These are phyloP conservation scores for Endomychus coccineus DNA, from an alignment of 2,888 invertebrate species.

Conservation along the genomic window DNA sequence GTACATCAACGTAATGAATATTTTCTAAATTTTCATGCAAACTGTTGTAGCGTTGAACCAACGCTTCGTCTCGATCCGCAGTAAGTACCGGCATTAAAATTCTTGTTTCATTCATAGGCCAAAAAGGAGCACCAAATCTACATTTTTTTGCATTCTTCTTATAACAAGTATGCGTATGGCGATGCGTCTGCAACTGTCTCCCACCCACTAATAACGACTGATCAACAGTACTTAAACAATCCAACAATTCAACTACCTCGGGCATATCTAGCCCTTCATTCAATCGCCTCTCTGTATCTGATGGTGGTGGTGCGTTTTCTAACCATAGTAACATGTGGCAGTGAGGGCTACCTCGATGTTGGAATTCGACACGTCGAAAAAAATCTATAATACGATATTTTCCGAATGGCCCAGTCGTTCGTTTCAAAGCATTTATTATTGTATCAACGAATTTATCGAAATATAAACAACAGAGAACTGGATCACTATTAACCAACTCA, in stretches of 20 bases:
- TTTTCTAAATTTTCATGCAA: no score
- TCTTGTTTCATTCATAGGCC: no score
- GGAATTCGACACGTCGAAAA: slow-evolving; percentile 36
- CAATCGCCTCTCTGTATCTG: slow-evolving; percentile 16
- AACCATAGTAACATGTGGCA: slow-evolving; percentile 33
- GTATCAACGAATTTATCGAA: slow-evolving; percentile 36
- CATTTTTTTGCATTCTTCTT: slow-evolving; percentile 23
- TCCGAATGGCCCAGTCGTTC: slow-evolving; percentile 31
- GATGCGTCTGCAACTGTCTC: slow-evolving; percentile 28
- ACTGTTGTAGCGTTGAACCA: no score
- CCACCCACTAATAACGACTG: slow-evolving; percentile 23
- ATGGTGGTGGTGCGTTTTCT: slow-evolving; percentile 29
- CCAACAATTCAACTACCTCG: slow-evolving; percentile 25
- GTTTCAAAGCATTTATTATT: slow-evolving; percentile 27
- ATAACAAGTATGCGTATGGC: slow-evolving; percentile 31
- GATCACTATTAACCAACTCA: slow-evolving; percentile 31
- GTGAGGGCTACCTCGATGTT: slow-evolving; percentile 35
- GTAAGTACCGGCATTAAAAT: no score
- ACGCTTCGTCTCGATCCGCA: no score
- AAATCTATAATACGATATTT: slow-evolving; percentile 30
- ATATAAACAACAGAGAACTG: slow-evolving; percentile 27
- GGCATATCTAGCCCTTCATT: slow-evolving; percentile 15
- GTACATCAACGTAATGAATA: no score
- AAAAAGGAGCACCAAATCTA: no score
- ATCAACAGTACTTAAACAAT: slow-evolving; percentile 27